phyloP scores from a whole-genome alignment of 2,113 vertebrate genomes.

The Rostratula benghalensis region DNA sequence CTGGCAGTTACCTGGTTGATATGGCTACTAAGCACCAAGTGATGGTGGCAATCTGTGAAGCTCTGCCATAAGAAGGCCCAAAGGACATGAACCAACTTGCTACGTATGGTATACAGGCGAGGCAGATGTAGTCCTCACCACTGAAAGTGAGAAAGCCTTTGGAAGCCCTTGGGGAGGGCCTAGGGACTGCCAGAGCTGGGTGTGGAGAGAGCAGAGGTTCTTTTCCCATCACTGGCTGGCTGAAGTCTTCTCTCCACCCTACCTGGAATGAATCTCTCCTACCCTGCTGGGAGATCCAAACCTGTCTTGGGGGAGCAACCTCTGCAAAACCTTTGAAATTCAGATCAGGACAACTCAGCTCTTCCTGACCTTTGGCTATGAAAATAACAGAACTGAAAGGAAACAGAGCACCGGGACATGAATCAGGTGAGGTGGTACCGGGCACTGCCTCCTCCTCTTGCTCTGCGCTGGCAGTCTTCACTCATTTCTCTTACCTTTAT shows the following conservation, averaged over 20 bases:
- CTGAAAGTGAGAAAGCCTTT: neutral
- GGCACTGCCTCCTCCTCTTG: neutral
- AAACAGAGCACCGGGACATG: neutral
- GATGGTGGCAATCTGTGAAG: neutral
- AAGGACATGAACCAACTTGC: neutral
- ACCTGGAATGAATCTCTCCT: no score
- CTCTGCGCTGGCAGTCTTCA: neutral
- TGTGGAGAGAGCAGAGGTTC: neutral
- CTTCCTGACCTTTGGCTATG: neutral
- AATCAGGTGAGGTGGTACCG: neutral
- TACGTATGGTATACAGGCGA: fast-evolving
- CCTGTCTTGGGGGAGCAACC: neutral
- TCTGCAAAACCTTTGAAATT: neutral
- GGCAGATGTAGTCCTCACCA: neutral
- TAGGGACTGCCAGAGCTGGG: neutral
- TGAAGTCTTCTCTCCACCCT: neutral
- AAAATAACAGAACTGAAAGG: neutral
- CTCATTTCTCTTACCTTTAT: neutral
- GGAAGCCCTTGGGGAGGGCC: neutral
- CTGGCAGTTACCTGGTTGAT: neutral
- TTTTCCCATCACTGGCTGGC: fast-evolving
- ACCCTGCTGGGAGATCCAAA: neutral
- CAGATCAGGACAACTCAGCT: neutral
- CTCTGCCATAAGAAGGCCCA: neutral
- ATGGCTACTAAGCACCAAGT: neutral